Base-by-base conservation (phyloP, 2,797 vertebrate species). In the Onychomys torridus region DNA sequence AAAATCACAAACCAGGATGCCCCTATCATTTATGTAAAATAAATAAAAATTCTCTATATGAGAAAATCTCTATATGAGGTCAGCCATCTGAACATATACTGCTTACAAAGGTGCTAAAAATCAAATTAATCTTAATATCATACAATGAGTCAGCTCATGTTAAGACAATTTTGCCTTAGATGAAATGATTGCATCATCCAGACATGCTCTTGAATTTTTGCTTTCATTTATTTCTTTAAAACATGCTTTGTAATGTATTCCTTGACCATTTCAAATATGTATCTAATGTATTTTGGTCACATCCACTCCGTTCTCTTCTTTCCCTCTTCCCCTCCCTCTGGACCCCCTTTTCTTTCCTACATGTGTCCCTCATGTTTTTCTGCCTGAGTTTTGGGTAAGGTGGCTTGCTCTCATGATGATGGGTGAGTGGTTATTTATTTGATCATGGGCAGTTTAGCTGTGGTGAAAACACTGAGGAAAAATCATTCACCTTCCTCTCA, bases 61-160 rank as follows among this genome's bases (percentile, higher is more conserved):
- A 92, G 65, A 90, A 86, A 90, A 34, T 59, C 59, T 49, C 6
- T 85, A 52, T 95, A 23, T 8, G 93, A 87, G 73, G 46, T 90
- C 34, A 90, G 43, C 55, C 85, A 1, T 46, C 23, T 27, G 73
- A 10, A 63, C 6, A 46, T 1, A n/a, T 9, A 37, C 8, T 49
- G 9, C 32, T 95, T 76, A 83, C 32, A 27, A 89, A 90, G 25
- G 32, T 29, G 61, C 23, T 71, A 2, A 65, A 87, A 95, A 67
- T 27, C 25, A 11, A 79, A 96, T 89, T 82, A 73, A 57, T 75
- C 67, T 69, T 88, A 57, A 34, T 71, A 82, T 88, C 27, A 61
- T 49, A n/a, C 37, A 81, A 40, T n/a, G 5, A 75, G n/a, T 34
- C 19, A 69, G 46, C 34, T 91, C 37, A 55, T 86, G 93, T 93